Conservation (phyloP, 2,888 invertebrate genomes). For the Sympetrum striolatum region DNA sequence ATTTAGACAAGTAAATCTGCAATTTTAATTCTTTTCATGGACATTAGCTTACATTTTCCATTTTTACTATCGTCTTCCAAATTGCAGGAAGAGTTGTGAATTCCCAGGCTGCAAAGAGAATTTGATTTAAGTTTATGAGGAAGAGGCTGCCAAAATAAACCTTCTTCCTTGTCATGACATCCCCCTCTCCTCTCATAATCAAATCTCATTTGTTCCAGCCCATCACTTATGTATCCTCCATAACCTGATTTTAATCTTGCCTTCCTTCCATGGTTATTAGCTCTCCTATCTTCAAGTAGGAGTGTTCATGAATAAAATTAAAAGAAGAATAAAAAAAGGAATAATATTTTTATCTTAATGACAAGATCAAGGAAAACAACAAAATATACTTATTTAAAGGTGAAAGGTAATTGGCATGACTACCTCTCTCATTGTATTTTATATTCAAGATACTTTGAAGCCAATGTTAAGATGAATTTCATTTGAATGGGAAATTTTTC, state of each 20-base stretch:
- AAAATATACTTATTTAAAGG: background rate
- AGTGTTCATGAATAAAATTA: too few relatives aligned
- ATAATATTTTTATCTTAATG: too few relatives aligned
- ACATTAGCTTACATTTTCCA: background rate
- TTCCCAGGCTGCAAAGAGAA: background rate
- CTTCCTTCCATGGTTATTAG: background rate
- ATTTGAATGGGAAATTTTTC: too few relatives aligned
- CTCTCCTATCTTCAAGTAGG: background rate
- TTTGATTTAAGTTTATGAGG: slow-evolving; percentile 18
- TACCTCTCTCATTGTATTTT: too few relatives aligned
- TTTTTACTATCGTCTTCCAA: background rate
- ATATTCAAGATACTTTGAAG: too few relatives aligned
- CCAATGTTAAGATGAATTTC: too few relatives aligned
- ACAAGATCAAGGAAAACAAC: too few relatives aligned
- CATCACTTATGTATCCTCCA: background rate
- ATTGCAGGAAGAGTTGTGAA: background rate
- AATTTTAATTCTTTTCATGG: background rate
- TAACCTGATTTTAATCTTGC: background rate
- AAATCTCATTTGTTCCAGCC: background rate
- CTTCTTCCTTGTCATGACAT: slow-evolving; percentile 12
- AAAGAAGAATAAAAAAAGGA: too few relatives aligned
- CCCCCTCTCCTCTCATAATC: background rate
- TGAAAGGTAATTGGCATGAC: too few relatives aligned
- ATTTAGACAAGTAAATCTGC: background rate
- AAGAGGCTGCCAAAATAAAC: slow-evolving; percentile 38